Conservation (phyloP, 1,140 invertebrate genomes). For the Heliconius nattereri region DNA sequence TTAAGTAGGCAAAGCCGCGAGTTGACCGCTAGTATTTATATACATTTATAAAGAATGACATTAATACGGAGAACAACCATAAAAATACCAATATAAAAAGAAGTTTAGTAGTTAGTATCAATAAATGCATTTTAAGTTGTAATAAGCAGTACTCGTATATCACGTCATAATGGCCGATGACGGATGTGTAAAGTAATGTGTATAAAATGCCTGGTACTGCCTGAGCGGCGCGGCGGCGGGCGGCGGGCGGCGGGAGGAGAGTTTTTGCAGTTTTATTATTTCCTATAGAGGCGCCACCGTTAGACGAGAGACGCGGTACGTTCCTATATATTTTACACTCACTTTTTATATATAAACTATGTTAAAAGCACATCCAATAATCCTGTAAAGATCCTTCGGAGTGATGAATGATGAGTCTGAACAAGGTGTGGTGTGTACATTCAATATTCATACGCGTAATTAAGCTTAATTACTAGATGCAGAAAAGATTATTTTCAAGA, state of each 20-base stretch:
- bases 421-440: no score
- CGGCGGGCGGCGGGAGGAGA: not conserved
- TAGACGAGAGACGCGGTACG: not conserved
- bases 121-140: not conserved
- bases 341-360: not conserved
- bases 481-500: no score
- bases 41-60: no score
- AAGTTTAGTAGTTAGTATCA: not conserved
- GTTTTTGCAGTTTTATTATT: conserved; percentile 13
- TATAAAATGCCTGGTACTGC: not conserved
- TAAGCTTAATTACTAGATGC: no score
- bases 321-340: not conserved
- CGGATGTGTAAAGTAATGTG: not conserved
- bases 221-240: no score
- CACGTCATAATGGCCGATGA: not conserved
- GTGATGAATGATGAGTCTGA: no score
- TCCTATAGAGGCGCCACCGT: not conserved
- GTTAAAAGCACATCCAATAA: not conserved
- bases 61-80: no score
- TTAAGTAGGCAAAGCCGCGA: no score
- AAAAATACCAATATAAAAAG: no score
- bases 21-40: no score
- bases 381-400: not conserved
- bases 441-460: no score
- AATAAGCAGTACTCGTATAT: not conserved